These are phyloP conservation scores for Pseudorasbora parva DNA, from an alignment of 2,113 vertebrate genomes.

Conservation along the genomic window DNA sequence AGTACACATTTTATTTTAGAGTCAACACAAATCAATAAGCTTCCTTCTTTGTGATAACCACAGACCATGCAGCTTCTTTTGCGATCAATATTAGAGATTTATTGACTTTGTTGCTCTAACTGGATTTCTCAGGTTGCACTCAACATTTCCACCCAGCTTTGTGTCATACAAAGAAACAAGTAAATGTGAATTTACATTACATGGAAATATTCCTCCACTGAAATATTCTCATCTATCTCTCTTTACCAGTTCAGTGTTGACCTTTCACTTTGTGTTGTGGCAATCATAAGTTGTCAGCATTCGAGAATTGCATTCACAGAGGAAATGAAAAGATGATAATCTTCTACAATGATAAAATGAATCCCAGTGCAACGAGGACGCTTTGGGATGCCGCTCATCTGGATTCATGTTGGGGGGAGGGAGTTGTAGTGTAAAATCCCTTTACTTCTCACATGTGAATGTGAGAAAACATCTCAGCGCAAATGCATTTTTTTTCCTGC, in stretches of 20 bases:
- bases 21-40: constrained; percentile 29
- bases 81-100: constrained; percentile 33
- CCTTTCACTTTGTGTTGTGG: constrained; percentile 38
- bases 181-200: constrained; percentile 22
- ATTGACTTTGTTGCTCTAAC: constrained; percentile 25
- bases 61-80: constrained; percentile 34
- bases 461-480: constrained; percentile 26
- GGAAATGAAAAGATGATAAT: constrained; percentile 51
- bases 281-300: background rate
- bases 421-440: background rate
- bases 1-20: constrained; percentile 26
- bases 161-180: constrained; percentile 6
- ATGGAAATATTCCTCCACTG: constrained; percentile 12
- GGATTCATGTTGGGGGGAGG: constrained; percentile 7
- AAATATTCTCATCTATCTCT: constrained; percentile 35
- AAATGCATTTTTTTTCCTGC: constrained; percentile 1
- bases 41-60: constrained; percentile 22
- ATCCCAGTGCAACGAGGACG: background rate
- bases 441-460: background rate
- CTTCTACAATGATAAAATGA: constrained; percentile 34
- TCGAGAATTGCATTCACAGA: constrained; percentile 30
- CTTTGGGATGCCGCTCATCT: background rate
- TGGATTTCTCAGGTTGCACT: constrained; percentile 31
- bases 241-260: constrained; percentile 22
- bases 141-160: background rate